These are phyloP conservation scores for Lutra lutra DNA, from an alignment of 2,797 vertebrate species.

Conservation along the genomic window DNA sequence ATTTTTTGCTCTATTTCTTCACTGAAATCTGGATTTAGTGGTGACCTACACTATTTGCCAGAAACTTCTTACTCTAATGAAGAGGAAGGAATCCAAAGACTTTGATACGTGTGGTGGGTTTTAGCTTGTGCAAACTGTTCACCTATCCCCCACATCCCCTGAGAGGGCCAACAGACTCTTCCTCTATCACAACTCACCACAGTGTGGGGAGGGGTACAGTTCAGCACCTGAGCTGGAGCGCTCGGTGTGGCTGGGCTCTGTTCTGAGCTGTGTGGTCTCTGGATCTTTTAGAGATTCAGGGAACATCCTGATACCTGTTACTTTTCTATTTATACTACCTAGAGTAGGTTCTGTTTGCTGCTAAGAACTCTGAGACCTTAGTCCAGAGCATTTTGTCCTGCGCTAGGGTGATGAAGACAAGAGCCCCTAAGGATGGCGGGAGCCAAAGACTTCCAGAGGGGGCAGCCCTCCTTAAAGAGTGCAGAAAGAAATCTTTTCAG, in stretches of 20 bases:
- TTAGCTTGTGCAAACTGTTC: neutral
- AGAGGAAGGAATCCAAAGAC: neutral
- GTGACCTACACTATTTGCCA: neutral
- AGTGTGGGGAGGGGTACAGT: too few species aligned
- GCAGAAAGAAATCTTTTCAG: neutral
- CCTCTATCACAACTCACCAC: neutral
- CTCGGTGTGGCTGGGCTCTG: neutral
- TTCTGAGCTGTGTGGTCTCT: neutral
- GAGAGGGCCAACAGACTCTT: neutral
- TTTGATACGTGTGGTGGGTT: neutral
- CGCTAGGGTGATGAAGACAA: neutral
- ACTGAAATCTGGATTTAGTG: neutral
- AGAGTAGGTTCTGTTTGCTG: neutral
- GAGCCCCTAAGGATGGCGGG: neutral
- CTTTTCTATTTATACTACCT: neutral
- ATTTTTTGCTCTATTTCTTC: neutral
- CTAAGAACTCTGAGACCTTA: neutral
- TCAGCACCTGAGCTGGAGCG: neutral
- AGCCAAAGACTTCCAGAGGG: neutral
- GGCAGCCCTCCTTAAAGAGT: neutral
- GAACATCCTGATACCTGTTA: neutral
- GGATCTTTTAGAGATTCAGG: neutral
- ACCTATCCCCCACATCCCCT: neutral
- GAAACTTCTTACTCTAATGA: neutral
- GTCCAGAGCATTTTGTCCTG: neutral